Evolutionary conservation across 2,888 invertebrate species (phyloP).

Genomic region (Melieria crassipennis): DNA sequence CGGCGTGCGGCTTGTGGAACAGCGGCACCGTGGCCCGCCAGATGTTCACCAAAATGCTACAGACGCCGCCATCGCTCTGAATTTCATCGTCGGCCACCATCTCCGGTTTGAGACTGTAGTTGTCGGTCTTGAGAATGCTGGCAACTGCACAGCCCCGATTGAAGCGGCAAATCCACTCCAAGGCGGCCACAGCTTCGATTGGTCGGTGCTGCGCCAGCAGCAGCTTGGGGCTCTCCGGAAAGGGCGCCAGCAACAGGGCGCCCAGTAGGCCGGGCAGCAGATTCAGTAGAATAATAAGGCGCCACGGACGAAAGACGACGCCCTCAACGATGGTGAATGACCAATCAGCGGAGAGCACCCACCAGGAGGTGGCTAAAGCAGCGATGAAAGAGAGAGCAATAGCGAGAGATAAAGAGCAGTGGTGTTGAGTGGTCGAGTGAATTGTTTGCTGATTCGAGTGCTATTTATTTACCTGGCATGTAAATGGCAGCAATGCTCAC

Average conservation of each 20-base stretch:
- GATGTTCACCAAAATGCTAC: constrained; percentile 49
- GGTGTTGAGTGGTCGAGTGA: too few relatives aligned
- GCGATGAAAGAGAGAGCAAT: too few relatives aligned
- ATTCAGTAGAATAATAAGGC: constrained; percentile 51
- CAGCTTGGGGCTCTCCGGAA: constrained; percentile 57
- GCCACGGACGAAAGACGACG: constrained; percentile 56
- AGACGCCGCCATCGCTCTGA: constrained; percentile 42
- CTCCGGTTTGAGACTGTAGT: constrained; percentile 49
- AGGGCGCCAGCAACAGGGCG: constrained; percentile 48
- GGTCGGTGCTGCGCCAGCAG: constrained; percentile 51
- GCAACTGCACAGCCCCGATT: constrained; percentile 48
- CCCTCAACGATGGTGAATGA: constrained; percentile 48
- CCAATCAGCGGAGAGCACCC: constrained; percentile 54
- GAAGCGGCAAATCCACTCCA: constrained; percentile 54
- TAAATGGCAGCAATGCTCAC: constrained; percentile 58
- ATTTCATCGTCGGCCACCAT: constrained; percentile 45
- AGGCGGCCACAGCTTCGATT: constrained; percentile 48
- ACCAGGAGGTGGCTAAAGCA: constrained; percentile 53
- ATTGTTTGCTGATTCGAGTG: neutral
- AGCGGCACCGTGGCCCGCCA: constrained; percentile 54
- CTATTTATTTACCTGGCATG: constrained; percentile 51
- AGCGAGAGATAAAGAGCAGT: too few relatives aligned
- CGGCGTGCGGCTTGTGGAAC: constrained; percentile 56
- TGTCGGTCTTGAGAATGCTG: constrained; percentile 43
- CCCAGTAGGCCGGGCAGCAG: constrained; percentile 56